Base-by-base conservation (phyloP, 2,888 invertebrate genomes). In the Anaspis maculata region DNA sequence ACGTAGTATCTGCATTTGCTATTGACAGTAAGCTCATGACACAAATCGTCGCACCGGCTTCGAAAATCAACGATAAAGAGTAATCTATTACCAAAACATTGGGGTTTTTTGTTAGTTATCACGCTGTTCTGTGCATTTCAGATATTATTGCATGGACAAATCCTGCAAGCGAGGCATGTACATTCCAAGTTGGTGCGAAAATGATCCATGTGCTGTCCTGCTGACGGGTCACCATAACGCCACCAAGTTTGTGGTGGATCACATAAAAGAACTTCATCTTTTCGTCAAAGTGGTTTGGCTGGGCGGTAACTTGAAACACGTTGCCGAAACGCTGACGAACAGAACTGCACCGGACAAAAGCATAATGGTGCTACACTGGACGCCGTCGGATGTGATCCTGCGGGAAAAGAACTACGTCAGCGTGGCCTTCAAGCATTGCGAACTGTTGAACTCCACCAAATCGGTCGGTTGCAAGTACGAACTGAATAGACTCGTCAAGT, bases 221-320 rank as follows among this genome's bases (percentile, higher is more conserved):
- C 44, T 77, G 3, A 67, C 76, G 2, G 67, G 72, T 11, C 54
- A 68, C 34, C 65, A 64, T 22, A 64, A 67, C 6, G 66, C 70
- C 3, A 74, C 76, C 1, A 54, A 56, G 3, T 77, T 77, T 45
- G 68, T 80, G 2, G 65, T 68, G 26, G 54, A 71, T 0, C 79
- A 83, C 47, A 77, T 86, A 23, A 58, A 69, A 7, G 66, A 72
- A 33, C 64, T 77, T 30, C 63, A 71, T 16, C 63, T 83, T 9
- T 72, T 69, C 40, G 74, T 83, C 0, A 77, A 75, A 52, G 76
- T 86, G 0, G 66, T 76, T 3, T 86, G 83, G 82, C 61, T 86
- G 9, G 84, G 82, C 1, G 57, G 68, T 0, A 64, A 76, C 41
- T 64, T 84, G 26, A 61, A 59, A 32, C 39, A 57, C 3, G 64